Base-by-base conservation (phyloP, 1,140 invertebrate species). In the Tyrophagus putrescentiae region DNA sequence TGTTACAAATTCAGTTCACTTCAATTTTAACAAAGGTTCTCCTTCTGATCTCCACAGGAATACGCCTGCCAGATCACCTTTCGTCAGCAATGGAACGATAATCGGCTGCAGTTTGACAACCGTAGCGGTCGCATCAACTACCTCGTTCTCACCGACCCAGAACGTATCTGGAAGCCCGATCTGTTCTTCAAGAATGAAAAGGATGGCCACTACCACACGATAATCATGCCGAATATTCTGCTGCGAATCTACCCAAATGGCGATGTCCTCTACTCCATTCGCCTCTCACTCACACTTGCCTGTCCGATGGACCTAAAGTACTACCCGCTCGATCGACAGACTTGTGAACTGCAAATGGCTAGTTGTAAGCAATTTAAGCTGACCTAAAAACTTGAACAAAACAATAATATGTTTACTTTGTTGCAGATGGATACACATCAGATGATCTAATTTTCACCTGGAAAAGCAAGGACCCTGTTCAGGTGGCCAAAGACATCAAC, bases 391-490 rank as follows among this genome's bases (percentile, higher is more conserved):
- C 36, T 28, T 36, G 29, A 32, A 39, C 21, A 6, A 3, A 21
- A 31, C 9, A 32, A 61, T 60, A 1, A 9, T 6, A 28, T 56
- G 13, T 50, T 52, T 36, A 29, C 53, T 25, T 42, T 53, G 31
- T 71, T 28, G 65, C 67, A 61, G 88, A 94, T 74, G 90, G 89
- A 65, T 93, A 90, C 84, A 93, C 89, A 36, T 93, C 87, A 28
- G 84, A 87, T 64, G 90, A 94, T 74, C 77, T 94, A 66, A 85
- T 91, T 63, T 93, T 93, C 72, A 72, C 85, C 64, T 95, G 90
- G 90, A 93, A 93, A 73, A 82, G 86, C 68, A 83, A 82, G 11
- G 85, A 92, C 70, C 91, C 91, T 13, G 88, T 95, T 34, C 89
- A 95, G 76, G 83, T 94, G 62, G 86, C 90, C 50, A 54, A 63